Percentiles rank a stretch among this genome's conserved stretches.
Evolutionary conservation across 2,888 invertebrate species (phyloP).

Genomic region (Gryllus longicercus): DNA sequence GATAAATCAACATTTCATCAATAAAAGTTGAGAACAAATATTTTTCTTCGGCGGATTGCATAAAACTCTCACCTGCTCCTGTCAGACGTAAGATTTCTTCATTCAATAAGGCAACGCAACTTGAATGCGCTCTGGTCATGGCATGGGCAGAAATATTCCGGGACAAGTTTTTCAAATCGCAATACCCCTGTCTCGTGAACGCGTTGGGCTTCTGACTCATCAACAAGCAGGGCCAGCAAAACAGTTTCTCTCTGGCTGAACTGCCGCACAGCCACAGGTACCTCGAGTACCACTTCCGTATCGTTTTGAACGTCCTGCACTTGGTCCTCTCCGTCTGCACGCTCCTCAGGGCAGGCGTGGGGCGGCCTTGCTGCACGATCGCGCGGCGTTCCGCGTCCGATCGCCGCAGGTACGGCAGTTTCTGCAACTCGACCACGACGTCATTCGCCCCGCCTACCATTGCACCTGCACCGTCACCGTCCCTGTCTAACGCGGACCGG

Average conservation of each 20-base stretch:
- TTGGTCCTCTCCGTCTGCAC: background rate
- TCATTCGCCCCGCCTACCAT: background rate
- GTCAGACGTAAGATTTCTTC: background rate
- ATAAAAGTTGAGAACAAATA: no score
- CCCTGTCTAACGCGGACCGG: background rate
- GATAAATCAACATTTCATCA: no score
- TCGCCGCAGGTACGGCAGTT: background rate
- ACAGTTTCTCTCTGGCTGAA: background rate
- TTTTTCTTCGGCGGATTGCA: no score
- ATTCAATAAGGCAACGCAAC: background rate
- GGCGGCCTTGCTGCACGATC: constrained; percentile 18
- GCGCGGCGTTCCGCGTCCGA: background rate
- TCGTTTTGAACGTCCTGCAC: background rate
- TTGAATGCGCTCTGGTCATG: background rate
- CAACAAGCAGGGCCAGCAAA: constrained; percentile 20
- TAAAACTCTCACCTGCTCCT: background rate
- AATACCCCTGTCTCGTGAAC: background rate
- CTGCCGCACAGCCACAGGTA: constrained; percentile 9
- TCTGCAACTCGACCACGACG: background rate
- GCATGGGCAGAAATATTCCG: background rate
- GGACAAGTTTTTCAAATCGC: constrained; percentile 20
- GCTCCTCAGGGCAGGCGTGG: background rate
- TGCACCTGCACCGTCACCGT: background rate
- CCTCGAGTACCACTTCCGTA: background rate
- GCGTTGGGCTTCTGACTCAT: background rate